Evolutionary conservation across 2,113 vertebrate genomes (phyloP), one percentile per base, ranked within the genome.

Genomic region (Scytalopus superciliaris): DNA sequence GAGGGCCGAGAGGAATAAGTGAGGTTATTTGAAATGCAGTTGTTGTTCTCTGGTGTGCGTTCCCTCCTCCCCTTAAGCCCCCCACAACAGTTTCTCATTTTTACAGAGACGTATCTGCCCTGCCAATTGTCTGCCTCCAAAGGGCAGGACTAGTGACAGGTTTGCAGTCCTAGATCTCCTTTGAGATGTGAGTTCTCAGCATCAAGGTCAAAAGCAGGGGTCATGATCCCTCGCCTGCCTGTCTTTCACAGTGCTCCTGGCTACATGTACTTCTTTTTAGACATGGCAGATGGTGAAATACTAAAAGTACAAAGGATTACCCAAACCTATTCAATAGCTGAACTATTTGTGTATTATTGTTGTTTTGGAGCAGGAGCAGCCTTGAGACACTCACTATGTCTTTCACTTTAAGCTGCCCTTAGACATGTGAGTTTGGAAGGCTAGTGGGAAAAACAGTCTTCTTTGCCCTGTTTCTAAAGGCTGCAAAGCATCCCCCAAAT

Each of bases 191-290:
- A 89, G 88, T 81, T 92, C 93, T 82, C 90, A 92, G 94, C 92
- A 94, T 94, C 85, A 95, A 95, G 96, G 92, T 92, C 94, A 93
- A 93, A 94, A 96, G 83, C 88, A 72, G 92, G 76, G 92, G 94
- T 97, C 90, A 3, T 28, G 88, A 96, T 96, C 95, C 89, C 87
- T 87, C 0, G 87, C 84, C 89, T 89, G 94, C 80, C 52, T 87
- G 75, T 73, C 93, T 95, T 91, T 96, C 95, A 95, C 56, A 60
- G n/a, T 82, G 91, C 91, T 97, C 59, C 93, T 97, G 89, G 93
- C 87, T 95, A 93, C 84, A 91, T 85, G 87, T 93, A 91, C 87
- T 87, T 85, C 94, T 96, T 95, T 97, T 93, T 90, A 94, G 85
- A 55, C 76, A 81, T 50, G 94, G 94, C 92, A 95, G 96, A 95